Base-by-base conservation (phyloP, 2,888 invertebrate genomes). In the Tachystola acroxantha region DNA sequence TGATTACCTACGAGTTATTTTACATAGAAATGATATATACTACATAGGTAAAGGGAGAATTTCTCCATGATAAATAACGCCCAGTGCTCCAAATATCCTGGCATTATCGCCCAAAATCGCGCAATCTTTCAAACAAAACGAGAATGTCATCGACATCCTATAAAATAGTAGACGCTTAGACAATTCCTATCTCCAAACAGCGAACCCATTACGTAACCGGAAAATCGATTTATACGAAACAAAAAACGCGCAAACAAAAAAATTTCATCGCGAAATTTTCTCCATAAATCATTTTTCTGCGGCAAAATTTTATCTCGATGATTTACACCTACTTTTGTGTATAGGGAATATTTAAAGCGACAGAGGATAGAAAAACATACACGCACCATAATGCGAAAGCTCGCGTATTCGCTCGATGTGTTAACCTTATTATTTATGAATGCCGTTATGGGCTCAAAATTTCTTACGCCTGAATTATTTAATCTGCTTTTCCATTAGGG, bases 401-500 rank as follows among this genome's bases (percentile, higher is more conserved):
- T 49, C 47, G 47, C 53, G 48, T 51, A 46, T 51, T 47, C 59
- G 51, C 53, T 59, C 69, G 48, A 71, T 69, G 73, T 78, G 77
- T 71, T 71, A 75, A 72, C 66, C 70, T 72, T 64, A 74, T 84
- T 76, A 81, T 78, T 79, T 84, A 84, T 82, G 74, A 68, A 82
- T 61, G 64, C 67, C 65, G 73, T 82, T 82, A 82, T 78, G 73
- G 74, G 63, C 70, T 74, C 74, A 77, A 80, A 81, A 81, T 81
- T 80, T 75, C 81, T 82, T 80, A 70, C 70, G 68, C 64, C 53
- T 82, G 81, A 79, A 84, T 82, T 81, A 85, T 84, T 82, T 80
- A 84, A 84, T 82, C 79, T 73, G 64, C 73, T 79, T 81, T 84
- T 84, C 84, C 84, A 85, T 85, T 84, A 84, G 72, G 77, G 77